These are phyloP conservation scores for Holcopasites calliopsidis DNA, from an alignment of 1,140 invertebrate genomes.

Conservation along the genomic window DNA sequence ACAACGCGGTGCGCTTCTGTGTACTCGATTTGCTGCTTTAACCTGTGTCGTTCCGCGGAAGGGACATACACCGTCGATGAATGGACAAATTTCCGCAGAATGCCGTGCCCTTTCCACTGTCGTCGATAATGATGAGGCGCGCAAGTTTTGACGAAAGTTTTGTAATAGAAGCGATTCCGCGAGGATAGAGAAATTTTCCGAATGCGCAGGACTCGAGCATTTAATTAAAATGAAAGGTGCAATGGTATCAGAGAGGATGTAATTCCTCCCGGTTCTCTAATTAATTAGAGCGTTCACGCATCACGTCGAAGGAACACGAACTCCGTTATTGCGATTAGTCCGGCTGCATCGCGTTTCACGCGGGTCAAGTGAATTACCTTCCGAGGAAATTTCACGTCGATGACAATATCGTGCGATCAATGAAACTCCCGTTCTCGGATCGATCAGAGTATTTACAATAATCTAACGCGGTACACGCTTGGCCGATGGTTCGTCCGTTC, in stretches of 20 bases:
- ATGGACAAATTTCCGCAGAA: not conserved
- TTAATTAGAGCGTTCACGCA: slow-evolving; percentile 55
- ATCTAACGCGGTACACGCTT: not conserved
- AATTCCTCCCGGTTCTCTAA: slow-evolving; percentile 56
- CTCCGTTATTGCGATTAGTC: slow-evolving; percentile 18
- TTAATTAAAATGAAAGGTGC: slow-evolving; percentile 10
- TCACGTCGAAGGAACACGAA: slow-evolving; percentile 6
- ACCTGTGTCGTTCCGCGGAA: not conserved
- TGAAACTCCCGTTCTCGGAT: not conserved
- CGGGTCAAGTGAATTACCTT: slow-evolving; percentile 1
- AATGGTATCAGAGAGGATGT: slow-evolving; percentile 22
- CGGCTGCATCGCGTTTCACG: slow-evolving; percentile 15
- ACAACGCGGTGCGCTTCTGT: not conserved
- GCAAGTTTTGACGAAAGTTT: no score
- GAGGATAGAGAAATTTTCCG: no score
- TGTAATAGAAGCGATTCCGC: no score
- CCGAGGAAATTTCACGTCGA: not conserved
- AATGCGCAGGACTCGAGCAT: no score
- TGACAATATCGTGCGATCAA: not conserved
- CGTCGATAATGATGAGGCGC: no score
- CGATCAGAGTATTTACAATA: not conserved
- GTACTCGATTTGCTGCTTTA: not conserved
- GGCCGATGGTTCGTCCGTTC: not conserved
- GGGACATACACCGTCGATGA: not conserved
- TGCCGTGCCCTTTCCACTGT: not conserved